Percentiles rank a stretch among this genome's conserved stretches.
Conservation (phyloP, 2,797 vertebrate species). For the Miichthys miiuy region DNA sequence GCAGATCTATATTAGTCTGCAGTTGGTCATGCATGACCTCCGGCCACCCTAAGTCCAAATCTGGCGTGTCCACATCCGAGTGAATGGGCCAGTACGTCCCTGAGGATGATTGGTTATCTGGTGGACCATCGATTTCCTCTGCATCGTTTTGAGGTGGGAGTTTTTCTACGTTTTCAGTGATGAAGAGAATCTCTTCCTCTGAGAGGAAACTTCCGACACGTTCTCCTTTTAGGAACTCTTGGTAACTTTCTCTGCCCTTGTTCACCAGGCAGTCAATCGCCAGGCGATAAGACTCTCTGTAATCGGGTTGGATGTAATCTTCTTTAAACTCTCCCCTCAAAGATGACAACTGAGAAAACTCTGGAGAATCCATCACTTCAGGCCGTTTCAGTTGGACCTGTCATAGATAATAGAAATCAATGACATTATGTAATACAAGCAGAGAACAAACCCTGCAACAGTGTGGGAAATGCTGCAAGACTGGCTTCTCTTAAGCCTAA, state of each 20-base stretch:
- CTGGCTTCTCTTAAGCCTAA: not conserved
- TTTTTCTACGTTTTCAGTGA: slow-evolving; percentile 86
- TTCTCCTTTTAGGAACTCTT: slow-evolving; percentile 91
- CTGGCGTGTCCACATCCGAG: slow-evolving; percentile 93
- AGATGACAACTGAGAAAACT: slow-evolving; percentile 91
- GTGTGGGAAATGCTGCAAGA: not conserved
- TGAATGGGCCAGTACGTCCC: slow-evolving; percentile 97
- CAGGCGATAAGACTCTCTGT: slow-evolving; percentile 94
- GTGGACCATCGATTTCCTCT: slow-evolving; percentile 74
- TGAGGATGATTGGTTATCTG: slow-evolving; percentile 89
- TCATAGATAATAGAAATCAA: slow-evolving; percentile 43
- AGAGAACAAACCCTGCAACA: slow-evolving; percentile 21
- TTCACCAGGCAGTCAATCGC: slow-evolving; percentile 92
- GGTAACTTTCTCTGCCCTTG: slow-evolving; percentile 87
- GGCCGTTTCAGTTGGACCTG: slow-evolving; percentile 57
- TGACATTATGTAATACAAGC: slow-evolving; percentile 25
- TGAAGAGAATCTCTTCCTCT: slow-evolving; percentile 92
- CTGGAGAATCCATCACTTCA: slow-evolving; percentile 86
- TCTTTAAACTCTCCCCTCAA: slow-evolving; percentile 89
- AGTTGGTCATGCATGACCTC: slow-evolving; percentile 86
- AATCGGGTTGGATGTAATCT: slow-evolving; percentile 93
- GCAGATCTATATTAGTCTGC: slow-evolving; percentile 91
- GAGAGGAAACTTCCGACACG: slow-evolving; percentile 91
- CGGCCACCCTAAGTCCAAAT: slow-evolving; percentile 97
- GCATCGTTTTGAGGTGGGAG: slow-evolving; percentile 68